Evolutionary conservation across 2,113 vertebrate genomes (phyloP).

Genomic region (Daphoenositta chrysoptera): DNA sequence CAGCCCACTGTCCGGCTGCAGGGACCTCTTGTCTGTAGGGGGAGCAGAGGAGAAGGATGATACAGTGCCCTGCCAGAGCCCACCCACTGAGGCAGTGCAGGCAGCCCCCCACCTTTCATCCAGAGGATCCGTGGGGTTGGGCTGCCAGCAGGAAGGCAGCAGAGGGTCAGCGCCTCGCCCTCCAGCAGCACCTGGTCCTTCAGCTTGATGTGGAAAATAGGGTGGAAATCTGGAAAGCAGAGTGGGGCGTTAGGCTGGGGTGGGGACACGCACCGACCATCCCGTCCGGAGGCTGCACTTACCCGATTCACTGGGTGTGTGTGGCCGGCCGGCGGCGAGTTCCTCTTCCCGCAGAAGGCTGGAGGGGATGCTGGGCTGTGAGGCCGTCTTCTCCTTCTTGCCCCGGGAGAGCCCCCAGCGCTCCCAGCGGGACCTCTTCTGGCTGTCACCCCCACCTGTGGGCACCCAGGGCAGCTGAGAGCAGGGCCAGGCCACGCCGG

Average conservation of each 20-base stretch:
- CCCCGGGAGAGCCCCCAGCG: slow-evolving; percentile 88
- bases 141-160: slow-evolving; percentile 92
- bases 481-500: accelerated
- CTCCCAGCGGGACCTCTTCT: slow-evolving; percentile 84
- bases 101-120: slow-evolving; percentile 84
- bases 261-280: not conserved
- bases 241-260: not conserved
- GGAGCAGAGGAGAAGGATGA: not conserved
- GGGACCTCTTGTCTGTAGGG: slow-evolving; percentile 83
- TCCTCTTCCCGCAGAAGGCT: slow-evolving; percentile 82
- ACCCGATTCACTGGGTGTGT: slow-evolving; percentile 87
- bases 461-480: not conserved
- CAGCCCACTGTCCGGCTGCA: slow-evolving; percentile 81
- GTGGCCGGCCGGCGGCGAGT: slow-evolving; percentile 71
- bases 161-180: slow-evolving; percentile 91
- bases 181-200: slow-evolving; percentile 95
- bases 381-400: slow-evolving; percentile 83
- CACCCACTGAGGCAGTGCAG: not conserved
- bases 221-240: slow-evolving; percentile 85
- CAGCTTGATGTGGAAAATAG: slow-evolving; percentile 95
- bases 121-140: slow-evolving; percentile 88
- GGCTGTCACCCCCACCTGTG: not conserved
- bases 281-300: not conserved
- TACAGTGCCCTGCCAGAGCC: accelerated
- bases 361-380: slow-evolving; percentile 88